Evolutionary conservation across 2,888 invertebrate genomes (phyloP), one percentile per base, ranked within the genome.

Genomic region (Doris montereyensis): DNA sequence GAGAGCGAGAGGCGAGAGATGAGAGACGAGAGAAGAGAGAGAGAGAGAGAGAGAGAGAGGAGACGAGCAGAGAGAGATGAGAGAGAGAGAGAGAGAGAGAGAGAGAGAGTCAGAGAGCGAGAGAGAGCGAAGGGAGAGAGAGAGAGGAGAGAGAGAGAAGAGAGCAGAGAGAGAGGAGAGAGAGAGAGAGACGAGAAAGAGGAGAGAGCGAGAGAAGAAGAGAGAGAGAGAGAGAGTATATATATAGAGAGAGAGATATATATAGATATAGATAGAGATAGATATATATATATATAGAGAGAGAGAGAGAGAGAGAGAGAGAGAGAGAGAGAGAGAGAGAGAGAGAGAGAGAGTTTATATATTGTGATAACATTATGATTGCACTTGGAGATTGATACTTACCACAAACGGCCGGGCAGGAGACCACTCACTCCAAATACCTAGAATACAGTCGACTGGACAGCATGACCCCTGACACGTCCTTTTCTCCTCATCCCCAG

Each of bases 361-460:
- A n/a, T 17, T 93, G 52, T 93, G 92, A 83, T 17, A 41, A 17
- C 52, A 41, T 41, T 17, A 41, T 10, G 52, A 41, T 5, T 41
- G 52, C 52, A 5, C 52, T n/a, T n/a, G n/a, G n/a, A n/a, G n/a
- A n/a, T n/a, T 93, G 92, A 0, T 94, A 94, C 2, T 93, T 89
- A 1, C 93, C 93, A 86, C 93, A 93, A 4, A 89, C 85, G 0
- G 90, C 92, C 62, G 93, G 93, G 87, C 94, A 94, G 0, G 92
- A 0, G 93, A 93, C 94, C 94, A 95, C 58, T 93, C 92, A 8
- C 93, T 93, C 94, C 94, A 95, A 21, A 93, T 91, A 13, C 93
- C 93, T 76, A 94, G 92, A 34, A 93, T 92, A 85, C 94, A 94
- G 91, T 94, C 94, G 1, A 93, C 90, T 0, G 94, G 94, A 88